These are phyloP conservation scores for Hirtodrosophila histrioides DNA, from an alignment of 2,888 invertebrate genomes.

Conservation along the genomic window DNA sequence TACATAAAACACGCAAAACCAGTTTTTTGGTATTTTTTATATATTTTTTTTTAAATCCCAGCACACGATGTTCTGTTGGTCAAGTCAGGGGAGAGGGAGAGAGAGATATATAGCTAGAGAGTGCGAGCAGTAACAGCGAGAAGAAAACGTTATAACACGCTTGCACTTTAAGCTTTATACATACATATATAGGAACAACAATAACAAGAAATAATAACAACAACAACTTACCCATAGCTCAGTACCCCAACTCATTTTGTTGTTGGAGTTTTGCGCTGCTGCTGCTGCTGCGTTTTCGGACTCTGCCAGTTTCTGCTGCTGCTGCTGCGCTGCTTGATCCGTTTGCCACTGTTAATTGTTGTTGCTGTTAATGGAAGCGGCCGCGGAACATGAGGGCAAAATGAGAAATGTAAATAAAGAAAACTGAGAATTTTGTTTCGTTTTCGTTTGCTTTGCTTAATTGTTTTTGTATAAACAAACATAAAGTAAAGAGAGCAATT, in stretches of 20 bases:
- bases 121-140: constrained; percentile 6
- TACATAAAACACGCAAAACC: constrained; percentile 82
- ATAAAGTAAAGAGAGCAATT: constrained; percentile 45
- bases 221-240: constrained; percentile 83
- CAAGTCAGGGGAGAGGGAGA: constrained; percentile 18
- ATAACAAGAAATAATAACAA: constrained; percentile 1
- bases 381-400: constrained; percentile 23
- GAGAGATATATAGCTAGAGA: constrained; percentile 8
- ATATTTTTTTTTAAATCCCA: constrained; percentile 50
- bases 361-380: constrained; percentile 30
- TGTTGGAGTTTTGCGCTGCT: constrained; percentile 81
- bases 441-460: constrained; percentile 40
- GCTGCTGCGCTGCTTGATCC: constrained; percentile 60
- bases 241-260: constrained; percentile 84
- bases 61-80: constrained; percentile 42
- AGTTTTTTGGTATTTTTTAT: constrained; percentile 61
- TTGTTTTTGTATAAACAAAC: constrained; percentile 24
- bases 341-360: constrained; percentile 59
- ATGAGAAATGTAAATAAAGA: constrained; percentile 19
- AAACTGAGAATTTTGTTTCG: constrained; percentile 49
- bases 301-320: constrained; percentile 81
- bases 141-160: constrained; percentile 30
- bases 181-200: constrained; percentile 2
- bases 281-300: constrained; percentile 78
- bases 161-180: constrained; percentile 48